Evolutionary conservation across 2,888 invertebrate species (phyloP).

Genomic region (Acrobasis consociella): DNA sequence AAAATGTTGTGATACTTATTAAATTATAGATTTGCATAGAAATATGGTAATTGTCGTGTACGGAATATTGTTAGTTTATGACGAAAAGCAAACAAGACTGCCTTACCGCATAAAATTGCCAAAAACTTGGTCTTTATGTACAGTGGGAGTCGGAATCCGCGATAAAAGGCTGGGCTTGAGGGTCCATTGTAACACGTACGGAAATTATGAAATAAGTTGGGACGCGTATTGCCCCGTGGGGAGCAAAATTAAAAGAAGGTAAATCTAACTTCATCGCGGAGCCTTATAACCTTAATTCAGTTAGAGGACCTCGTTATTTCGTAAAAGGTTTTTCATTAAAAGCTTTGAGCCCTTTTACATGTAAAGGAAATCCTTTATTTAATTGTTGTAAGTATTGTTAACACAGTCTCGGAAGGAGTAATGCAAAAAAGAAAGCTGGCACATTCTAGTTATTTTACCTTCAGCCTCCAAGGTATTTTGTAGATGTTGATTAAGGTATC

Average conservation of each 20-base stretch:
- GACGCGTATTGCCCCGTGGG: slow-evolving; percentile 36
- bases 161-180: slow-evolving; percentile 13
- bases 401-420: not conserved
- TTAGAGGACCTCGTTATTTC: slow-evolving; percentile 7
- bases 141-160: slow-evolving; percentile 10
- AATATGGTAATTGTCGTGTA: not conserved
- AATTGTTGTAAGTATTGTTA: not conserved
- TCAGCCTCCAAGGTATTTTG: too few species aligned
- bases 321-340: slow-evolving; percentile 4
- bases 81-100: not conserved
- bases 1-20: too few species aligned
- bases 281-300: slow-evolving; percentile 9
- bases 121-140: slow-evolving; percentile 11
- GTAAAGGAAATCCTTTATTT: not conserved
- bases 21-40: too few species aligned
- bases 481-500: too few species aligned
- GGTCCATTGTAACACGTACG: slow-evolving; percentile 28
- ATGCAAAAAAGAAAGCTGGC: not conserved
- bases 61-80: slow-evolving; percentile 7
- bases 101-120: slow-evolving; percentile 8
- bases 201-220: slow-evolving; percentile 32
- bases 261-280: slow-evolving; percentile 24
- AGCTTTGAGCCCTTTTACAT: slow-evolving; percentile 1
- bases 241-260: slow-evolving; percentile 47
- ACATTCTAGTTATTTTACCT: not conserved